Evolutionary conservation across 2,113 vertebrate genomes (phyloP).

Genomic region (Copsychus sechellarum): DNA sequence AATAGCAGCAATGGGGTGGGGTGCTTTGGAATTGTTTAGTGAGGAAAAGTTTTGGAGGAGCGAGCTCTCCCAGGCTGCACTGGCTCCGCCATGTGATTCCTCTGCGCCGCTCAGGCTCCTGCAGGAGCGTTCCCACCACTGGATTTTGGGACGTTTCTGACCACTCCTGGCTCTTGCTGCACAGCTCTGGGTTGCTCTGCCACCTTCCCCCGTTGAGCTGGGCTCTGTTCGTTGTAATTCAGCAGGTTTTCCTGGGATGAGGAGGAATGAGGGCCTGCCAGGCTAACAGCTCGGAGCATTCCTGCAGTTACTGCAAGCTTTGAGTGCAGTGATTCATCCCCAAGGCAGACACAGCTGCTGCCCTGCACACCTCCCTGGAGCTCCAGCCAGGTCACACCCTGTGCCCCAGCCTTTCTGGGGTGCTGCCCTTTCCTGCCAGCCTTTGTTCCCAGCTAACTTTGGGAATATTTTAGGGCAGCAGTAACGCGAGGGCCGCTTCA

Average conservation of each 20-base stretch:
- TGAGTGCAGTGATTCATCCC: not conserved
- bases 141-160: not conserved
- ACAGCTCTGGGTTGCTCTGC: not conserved
- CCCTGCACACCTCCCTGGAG: not conserved
- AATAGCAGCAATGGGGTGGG: conserved; percentile 33
- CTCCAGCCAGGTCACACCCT: not conserved
- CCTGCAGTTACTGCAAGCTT: not conserved
- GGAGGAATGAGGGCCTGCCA: not conserved
- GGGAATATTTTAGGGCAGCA: not conserved
- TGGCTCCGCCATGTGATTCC: not conserved
- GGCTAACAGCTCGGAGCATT: not conserved
- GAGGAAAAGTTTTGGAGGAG: not conserved
- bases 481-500: not conserved
- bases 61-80: not conserved
- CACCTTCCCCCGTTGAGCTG: not conserved
- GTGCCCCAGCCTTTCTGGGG: not conserved
- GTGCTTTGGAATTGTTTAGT: not conserved
- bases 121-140: not conserved
- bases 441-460: not conserved
- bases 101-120: accelerated
- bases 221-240: not conserved
- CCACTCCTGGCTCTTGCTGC: too few species aligned
- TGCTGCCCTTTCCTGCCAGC: not conserved
- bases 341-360: not conserved
- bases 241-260: not conserved